These are phyloP conservation scores for Chelonia mydas DNA, from an alignment of 2,797 vertebrate species.

Conservation along the genomic window DNA sequence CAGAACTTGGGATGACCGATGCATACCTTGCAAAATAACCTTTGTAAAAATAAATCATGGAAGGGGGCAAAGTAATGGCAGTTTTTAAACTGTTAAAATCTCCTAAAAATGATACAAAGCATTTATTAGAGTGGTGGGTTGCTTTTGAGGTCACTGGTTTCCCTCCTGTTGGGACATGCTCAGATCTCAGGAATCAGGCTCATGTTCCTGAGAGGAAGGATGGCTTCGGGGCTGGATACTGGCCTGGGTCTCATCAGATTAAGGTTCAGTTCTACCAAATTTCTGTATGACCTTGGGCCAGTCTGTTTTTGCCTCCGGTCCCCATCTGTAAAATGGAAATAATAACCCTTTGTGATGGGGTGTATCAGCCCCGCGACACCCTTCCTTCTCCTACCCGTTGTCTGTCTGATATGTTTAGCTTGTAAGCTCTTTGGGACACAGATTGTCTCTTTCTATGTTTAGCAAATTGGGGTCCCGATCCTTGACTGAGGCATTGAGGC, in stretches of 20 bases:
- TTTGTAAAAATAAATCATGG: not conserved
- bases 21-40: slow-evolving; percentile 16
- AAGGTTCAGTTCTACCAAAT: not conserved
- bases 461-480: not conserved
- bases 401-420: not conserved
- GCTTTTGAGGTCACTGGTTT: not conserved
- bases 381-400: not conserved
- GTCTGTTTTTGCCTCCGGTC: not conserved
- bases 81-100: slow-evolving; percentile 10
- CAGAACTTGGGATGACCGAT: slow-evolving; percentile 56
- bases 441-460: not conserved
- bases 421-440: not conserved
- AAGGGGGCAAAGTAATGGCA: not conserved
- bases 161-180: too few relatives aligned
- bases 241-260: not conserved
- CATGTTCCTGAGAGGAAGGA: not conserved
- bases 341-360: not conserved
- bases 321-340: not conserved
- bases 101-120: not conserved
- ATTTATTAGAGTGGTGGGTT: rapidly evolving
- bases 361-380: too few relatives aligned
- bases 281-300: not conserved
- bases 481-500: not conserved
- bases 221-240: not conserved
- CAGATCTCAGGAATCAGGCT: not conserved